phyloP scores from a whole-genome alignment of 2,797 vertebrate species.

The Margarornis squamiger region DNA sequence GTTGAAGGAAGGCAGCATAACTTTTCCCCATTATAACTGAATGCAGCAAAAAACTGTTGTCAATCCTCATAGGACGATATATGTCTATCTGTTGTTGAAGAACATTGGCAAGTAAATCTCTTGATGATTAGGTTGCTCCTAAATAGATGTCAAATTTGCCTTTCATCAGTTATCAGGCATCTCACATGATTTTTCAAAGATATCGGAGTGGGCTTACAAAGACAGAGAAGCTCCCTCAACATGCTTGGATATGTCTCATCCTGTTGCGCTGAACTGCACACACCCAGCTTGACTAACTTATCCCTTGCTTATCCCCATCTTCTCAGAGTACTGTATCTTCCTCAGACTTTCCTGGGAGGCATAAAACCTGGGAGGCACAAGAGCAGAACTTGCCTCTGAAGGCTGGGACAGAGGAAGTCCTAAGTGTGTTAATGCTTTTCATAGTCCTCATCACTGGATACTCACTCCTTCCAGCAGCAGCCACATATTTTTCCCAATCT shows the following conservation, averaged over 20 bases:
- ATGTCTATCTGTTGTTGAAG: not conserved
- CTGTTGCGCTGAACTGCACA: not conserved
- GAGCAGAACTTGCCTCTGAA: not conserved
- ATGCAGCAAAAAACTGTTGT: rapidly evolving
- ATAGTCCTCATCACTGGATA: not conserved
- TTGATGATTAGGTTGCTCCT: not conserved
- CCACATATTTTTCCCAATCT: not conserved
- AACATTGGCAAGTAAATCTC: not conserved
- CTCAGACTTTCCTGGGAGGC: not conserved
- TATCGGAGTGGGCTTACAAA: not conserved
- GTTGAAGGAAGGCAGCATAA: not conserved
- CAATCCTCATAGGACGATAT: not conserved
- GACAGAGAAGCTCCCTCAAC: not conserved
- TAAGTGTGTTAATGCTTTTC: not conserved
- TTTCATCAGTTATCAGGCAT: not conserved
- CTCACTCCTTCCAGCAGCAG: not conserved
- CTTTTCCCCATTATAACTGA: not conserved
- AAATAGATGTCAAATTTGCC: not conserved
- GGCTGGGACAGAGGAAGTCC: not conserved
- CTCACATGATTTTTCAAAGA: not conserved
- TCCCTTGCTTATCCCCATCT: rapidly evolving
- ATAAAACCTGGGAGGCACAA: not conserved
- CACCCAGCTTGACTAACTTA: not conserved
- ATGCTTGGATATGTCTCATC: too few relatives aligned
- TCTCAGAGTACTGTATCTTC: not conserved